phyloP scores from a whole-genome alignment of 2,113 vertebrate species.

The Nansenia antarctica region DNA sequence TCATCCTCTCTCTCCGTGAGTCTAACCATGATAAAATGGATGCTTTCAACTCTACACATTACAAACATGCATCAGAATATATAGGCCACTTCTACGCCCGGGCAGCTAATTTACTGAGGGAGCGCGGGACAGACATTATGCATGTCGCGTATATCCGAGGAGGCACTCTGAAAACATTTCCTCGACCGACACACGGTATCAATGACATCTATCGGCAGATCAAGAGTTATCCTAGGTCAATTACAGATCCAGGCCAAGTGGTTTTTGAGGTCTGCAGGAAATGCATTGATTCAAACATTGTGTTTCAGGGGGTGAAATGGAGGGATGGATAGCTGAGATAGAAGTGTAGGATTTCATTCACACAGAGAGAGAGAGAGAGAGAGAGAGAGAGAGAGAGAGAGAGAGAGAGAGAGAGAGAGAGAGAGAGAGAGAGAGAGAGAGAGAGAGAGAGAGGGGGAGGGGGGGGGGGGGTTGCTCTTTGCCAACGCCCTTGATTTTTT shows the following conservation, averaged over 20 bases:
- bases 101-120: background rate
- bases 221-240: background rate
- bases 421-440: no score
- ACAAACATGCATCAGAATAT: background rate
- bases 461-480: background rate
- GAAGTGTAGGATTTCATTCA: slow-evolving; percentile 23
- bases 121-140: no score
- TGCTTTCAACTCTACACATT: background rate
- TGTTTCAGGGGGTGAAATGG: background rate
- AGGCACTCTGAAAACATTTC: no score
- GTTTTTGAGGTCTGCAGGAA: background rate
- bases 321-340: background rate
- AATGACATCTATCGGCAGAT: background rate
- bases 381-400: background rate
- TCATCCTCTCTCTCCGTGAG: background rate
- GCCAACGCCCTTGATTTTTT: no score
- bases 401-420: background rate
- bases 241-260: background rate
- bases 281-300: background rate
- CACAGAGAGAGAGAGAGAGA: background rate
- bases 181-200: no score
- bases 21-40: background rate
- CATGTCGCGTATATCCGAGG: no score
- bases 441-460: background rate
- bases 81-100: background rate